Percentiles rank a stretch among this genome's conserved stretches.
These are phyloP conservation scores for Macrophya annulata DNA, from an alignment of 2,888 invertebrate species.

Conservation along the genomic window DNA sequence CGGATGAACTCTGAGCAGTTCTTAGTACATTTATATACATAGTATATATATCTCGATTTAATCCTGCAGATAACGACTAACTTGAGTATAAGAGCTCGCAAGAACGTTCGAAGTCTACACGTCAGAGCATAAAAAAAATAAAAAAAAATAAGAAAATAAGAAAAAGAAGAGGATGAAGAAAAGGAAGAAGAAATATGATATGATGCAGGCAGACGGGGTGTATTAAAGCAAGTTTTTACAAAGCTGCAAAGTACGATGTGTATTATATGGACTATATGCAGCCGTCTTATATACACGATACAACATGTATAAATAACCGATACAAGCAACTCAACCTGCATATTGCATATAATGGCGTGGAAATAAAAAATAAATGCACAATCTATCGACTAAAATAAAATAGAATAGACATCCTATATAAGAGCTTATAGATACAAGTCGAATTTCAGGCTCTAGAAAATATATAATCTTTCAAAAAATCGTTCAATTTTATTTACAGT, in stretches of 20 bases:
- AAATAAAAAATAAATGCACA: background rate
- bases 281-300: background rate
- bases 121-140: background rate
- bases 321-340: background rate
- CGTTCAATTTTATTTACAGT: background rate
- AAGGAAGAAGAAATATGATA: constrained; percentile 1
- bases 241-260: background rate
- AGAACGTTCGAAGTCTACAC: background rate
- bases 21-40: constrained; percentile 4
- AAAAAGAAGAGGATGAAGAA: background rate
- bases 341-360: background rate
- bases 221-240: constrained; percentile 16
- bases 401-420: background rate
- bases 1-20: background rate
- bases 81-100: background rate
- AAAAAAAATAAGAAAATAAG: background rate
- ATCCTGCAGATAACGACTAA: background rate
- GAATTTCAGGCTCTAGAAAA: too few species aligned
- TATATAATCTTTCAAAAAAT: too few species aligned
- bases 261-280: background rate
- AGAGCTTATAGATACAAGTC: too few species aligned
- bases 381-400: background rate
- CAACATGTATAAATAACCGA: background rate
- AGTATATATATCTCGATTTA: background rate
- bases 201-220: constrained; percentile 2